phyloP scores from a whole-genome alignment of 2,888 invertebrate species.

The Peribatodes rhomboidaria region DNA sequence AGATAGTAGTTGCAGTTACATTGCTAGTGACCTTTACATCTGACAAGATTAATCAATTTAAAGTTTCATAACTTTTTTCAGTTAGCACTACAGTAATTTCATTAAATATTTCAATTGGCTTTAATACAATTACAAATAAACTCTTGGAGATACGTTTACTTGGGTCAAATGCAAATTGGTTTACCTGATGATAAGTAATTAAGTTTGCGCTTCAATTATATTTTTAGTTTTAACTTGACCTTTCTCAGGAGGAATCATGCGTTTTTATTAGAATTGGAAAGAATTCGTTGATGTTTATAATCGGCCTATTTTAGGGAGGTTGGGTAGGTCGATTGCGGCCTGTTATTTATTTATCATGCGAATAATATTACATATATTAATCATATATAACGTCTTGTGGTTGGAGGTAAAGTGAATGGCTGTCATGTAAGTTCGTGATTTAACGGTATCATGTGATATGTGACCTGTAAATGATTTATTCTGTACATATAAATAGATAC shows the following conservation, averaged over 20 bases:
- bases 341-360: conserved; percentile 1
- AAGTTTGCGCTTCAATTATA: conserved; percentile 4
- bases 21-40: neutral
- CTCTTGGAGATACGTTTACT: conserved; percentile 43
- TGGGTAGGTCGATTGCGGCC: conserved; percentile 4
- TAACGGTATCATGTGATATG: conserved; percentile 23
- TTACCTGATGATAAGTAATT: conserved; percentile 23
- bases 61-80: neutral
- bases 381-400: conserved; percentile 12
- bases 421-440: conserved; percentile 28
- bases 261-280: neutral
- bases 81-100: neutral
- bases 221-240: conserved; percentile 14
- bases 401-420: conserved; percentile 33
- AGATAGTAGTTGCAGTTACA: neutral
- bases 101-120: neutral
- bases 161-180: conserved; percentile 41
- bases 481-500: neutral
- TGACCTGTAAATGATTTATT: conserved; percentile 8
- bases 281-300: neutral
- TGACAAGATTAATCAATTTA: neutral
- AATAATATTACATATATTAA: conserved; percentile 6
- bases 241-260: conserved; percentile 10
- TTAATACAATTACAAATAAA: neutral
- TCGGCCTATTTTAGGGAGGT: no score